Evolutionary conservation across 2,888 invertebrate species (phyloP).

Genomic region (Deroplatys truncata): DNA sequence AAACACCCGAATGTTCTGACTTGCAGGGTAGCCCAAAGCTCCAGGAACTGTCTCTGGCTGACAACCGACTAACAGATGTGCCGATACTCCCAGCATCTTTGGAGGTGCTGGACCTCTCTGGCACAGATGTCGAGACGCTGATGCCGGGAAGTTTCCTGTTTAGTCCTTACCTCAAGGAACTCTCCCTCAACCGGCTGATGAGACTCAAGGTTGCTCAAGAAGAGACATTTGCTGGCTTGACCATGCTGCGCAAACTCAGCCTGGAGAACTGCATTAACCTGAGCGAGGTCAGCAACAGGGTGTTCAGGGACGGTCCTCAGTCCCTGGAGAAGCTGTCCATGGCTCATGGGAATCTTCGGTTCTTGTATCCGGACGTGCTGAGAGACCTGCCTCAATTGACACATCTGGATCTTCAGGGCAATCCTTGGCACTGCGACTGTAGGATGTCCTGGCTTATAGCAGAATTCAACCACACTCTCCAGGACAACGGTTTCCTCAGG

Average conservation of each 20-base stretch:
- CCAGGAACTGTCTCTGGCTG: slow-evolving; percentile 2
- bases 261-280: slow-evolving; percentile 10
- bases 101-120: slow-evolving; percentile 14
- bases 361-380: background rate
- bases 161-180: background rate
- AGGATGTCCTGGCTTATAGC: slow-evolving; percentile 16
- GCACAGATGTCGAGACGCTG: background rate
- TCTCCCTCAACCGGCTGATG: background rate
- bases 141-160: background rate
- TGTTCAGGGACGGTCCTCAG: background rate
- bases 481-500: background rate
- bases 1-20: too few relatives aligned
- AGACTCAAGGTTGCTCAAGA: background rate
- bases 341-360: background rate
- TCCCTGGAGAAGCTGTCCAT: background rate
- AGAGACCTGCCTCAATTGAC: background rate
- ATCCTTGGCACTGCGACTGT: slow-evolving; percentile 26
- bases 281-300: background rate
- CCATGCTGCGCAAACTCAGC: background rate
- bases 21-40: background rate
- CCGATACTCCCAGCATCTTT: slow-evolving; percentile 4
- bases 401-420: slow-evolving; percentile 15
- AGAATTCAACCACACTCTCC: background rate
- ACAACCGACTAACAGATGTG: slow-evolving; percentile 1
- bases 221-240: slow-evolving; percentile 13